Percentiles rank a stretch among this genome's conserved stretches.
Evolutionary conservation across 2,113 vertebrate genomes (phyloP).

Genomic region (Pseudolaguvia tuberculata): DNA sequence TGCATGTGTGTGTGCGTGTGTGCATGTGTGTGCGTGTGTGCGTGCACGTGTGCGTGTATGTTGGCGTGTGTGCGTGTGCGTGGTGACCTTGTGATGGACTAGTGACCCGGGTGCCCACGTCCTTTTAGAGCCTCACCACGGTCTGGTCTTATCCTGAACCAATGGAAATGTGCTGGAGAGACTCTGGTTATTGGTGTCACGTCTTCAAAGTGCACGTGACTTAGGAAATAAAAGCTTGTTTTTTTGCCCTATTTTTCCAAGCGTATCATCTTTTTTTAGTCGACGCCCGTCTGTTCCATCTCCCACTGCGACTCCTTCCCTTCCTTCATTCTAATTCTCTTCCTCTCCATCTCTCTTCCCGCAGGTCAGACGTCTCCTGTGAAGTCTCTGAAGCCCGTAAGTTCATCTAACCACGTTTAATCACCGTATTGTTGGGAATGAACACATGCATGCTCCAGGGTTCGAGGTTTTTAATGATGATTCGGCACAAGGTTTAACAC

Average conservation of each 20-base stretch:
- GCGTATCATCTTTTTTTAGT: constrained; percentile 15
- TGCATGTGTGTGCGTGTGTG: no score
- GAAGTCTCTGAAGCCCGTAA: constrained; percentile 90
- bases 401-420: constrained; percentile 58
- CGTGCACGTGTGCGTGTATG: no score
- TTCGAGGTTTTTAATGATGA: constrained; percentile 25
- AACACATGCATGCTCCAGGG: constrained; percentile 25
- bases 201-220: background rate
- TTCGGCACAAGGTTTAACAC: background rate
- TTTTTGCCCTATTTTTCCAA: constrained; percentile 11
- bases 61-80: no score
- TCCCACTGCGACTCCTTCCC: background rate
- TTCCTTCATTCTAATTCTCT: constrained; percentile 24
- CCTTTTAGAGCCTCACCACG: background rate
- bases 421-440: constrained; percentile 21
- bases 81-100: no score
- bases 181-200: background rate
- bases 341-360: constrained; percentile 25
- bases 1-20: no score
- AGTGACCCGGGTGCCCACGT: no score
- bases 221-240: constrained; percentile 4
- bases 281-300: constrained; percentile 1
- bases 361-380: constrained; percentile 92
- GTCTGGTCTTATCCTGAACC: background rate
- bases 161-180: background rate